Base-by-base conservation (phyloP, 2,113 vertebrate species). In the Proteles cristata region DNA sequence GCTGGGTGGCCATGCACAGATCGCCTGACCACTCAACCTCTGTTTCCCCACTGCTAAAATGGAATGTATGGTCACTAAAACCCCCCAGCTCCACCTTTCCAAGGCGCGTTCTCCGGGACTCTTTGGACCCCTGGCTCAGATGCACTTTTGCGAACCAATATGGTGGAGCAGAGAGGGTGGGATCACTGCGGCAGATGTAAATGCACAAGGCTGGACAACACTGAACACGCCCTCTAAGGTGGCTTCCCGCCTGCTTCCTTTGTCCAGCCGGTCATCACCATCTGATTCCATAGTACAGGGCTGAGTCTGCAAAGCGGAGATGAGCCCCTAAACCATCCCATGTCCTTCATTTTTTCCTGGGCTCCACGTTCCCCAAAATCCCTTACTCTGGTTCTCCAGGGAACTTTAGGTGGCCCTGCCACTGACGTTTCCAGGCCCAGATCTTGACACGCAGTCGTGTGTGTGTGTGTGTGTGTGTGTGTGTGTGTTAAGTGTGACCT, bases 191-290 rank as follows among this genome's bases (percentile, higher is more conserved):
- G 11, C 0, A 14, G 45, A 50, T 0, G 0, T 16, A 35, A 28
- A 10, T 3, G 7, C 50, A 2, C 0, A 7, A 3, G n/a, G 8
- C 66, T 5, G 3, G 50, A 48, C 4, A n/a, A 55, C 1, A 2
- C 6, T 11, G 26, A 2, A 14, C 48, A 61, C 1, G 4, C 1
- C 3, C 17, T 39, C 31, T 33, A 50, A 14, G n/a, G 66, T 9
- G 69, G 55, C 33, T 31, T 77, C 68, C 94, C 0, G 16, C 31
- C 83, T 45, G 85, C 26, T 17, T 14, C 39, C 48, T 10, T 21
- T 7, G 25, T 2, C 39, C 31, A 2, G n/a, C 69, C 5, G 0
- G 45, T 23, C 58, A 45, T 2, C 5, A 9, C 84, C 31, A 5
- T 12, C 74, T 4, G 43, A 74, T 25, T 31, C 39, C 48, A 16